Evolutionary conservation across 2,888 invertebrate species (phyloP), one percentile per base, ranked within the genome.

Genomic region (Hofmannophila pseudospretella): DNA sequence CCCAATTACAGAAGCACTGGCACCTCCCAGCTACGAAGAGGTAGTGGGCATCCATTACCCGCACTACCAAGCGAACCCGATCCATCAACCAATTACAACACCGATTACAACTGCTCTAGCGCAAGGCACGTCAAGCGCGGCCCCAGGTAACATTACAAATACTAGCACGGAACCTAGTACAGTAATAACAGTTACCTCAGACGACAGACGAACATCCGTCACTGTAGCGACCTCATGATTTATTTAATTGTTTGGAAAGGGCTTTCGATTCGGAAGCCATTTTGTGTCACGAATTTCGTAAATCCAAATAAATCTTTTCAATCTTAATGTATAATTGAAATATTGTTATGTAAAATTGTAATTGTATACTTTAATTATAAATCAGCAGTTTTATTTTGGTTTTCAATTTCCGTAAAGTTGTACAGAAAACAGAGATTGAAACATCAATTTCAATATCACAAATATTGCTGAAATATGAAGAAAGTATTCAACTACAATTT

Each of bases 11-110:
- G 85, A 86, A 61, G 73, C 68, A 38, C 73, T 85, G 71, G 85
- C 84, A 1, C 85, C 85, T 1, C 85, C 85, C 1, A 86, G 86
- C 50, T 86, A 86, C 58, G 85, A 86, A 27, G 85, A 86, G 40
- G 85, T 85, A 9, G 84, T 86, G 4, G 82, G 84, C 0, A 54
- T 80, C 9, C 84, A 85, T 61, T 84, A 81, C 45, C 84, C 85
- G 0, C 61, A 59, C 39, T 81, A 61, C 48, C 62, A 52, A 22
- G 39, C 63, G 44, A 12, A 22, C 3, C 32, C 36, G 36, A 26
- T 51, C 50, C n/a, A n/a, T 0, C 81, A 80, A 42, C 84, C 85
- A 1, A 84, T 84, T 43, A 58, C 73, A 2, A 68, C 70, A 25
- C 86, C 85, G 1, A 73, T 85, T 37, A 61, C 71, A 3, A 45